Conservation (phyloP, 2,888 invertebrate genomes). For the Heliconius cydno region DNA sequence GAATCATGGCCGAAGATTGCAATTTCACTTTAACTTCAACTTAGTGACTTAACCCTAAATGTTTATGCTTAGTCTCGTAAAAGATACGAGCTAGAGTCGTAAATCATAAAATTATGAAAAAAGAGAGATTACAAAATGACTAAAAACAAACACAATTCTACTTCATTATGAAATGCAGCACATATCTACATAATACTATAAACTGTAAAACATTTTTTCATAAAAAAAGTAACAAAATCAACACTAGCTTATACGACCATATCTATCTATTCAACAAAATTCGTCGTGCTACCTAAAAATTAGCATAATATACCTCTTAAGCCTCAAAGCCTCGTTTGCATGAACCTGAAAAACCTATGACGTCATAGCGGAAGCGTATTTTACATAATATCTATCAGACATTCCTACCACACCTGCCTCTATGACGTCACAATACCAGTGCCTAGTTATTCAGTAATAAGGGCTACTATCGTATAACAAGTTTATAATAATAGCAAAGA, state of each 20-base stretch:
- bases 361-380: conserved; percentile 50
- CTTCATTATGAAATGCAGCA: neutral
- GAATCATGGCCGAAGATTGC: neutral
- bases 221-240: neutral
- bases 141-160: neutral
- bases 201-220: neutral
- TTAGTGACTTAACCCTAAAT: too few species aligned
- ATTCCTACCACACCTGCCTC: conserved; percentile 60
- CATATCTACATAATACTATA: neutral
- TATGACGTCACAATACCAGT: conserved; percentile 41
- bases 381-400: conserved; percentile 52
- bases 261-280: neutral
- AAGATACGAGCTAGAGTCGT: neutral
- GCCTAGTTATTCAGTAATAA: conserved; percentile 21
- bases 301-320: conserved; percentile 17
- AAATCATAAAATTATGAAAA: neutral
- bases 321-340: conserved; percentile 2
- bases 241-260: neutral
- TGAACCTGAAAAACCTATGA: conserved; percentile 45
- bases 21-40: too few species aligned
- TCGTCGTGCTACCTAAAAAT: neutral
- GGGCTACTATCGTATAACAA: conserved; percentile 36
- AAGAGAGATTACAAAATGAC: neutral
- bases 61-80: neutral
- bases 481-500: conserved; percentile 70